These are phyloP conservation scores for Drosophila phalerata DNA, from an alignment of 2,888 invertebrate genomes.

Conservation along the genomic window DNA sequence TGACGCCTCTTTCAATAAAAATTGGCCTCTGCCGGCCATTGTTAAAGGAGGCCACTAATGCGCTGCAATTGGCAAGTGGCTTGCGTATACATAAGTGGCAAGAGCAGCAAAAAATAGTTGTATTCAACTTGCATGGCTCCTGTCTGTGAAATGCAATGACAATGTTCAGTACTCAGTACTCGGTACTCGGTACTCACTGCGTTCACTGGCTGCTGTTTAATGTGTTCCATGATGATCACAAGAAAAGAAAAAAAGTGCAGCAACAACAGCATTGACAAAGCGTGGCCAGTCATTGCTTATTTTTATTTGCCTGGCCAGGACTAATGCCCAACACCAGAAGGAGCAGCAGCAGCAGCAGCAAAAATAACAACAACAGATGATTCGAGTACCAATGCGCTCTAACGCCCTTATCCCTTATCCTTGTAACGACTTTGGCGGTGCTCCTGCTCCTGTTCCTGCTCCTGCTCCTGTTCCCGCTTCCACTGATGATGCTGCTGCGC, in stretches of 20 bases:
- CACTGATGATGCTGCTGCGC: conserved; percentile 69
- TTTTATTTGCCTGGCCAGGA: conserved; percentile 77
- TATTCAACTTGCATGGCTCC: conserved; percentile 28
- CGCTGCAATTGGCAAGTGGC: conserved; percentile 64
- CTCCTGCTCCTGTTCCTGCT: conserved; percentile 10
- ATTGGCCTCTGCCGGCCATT: conserved; percentile 70
- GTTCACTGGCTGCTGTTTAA: conserved; percentile 59
- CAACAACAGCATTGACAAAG: conserved; percentile 40
- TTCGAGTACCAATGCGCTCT: conserved; percentile 63
- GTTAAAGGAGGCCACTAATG: conserved; percentile 72
- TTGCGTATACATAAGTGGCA: conserved; percentile 49
- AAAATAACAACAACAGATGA: conserved; percentile 25
- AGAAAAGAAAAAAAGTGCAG: conserved; percentile 15
- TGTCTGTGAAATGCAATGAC: conserved; percentile 57
- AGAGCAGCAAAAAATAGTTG: conserved; percentile 31
- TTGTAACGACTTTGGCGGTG: conserved; percentile 70
- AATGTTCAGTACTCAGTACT: conserved; percentile 51
- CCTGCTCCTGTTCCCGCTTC: conserved; percentile 1
- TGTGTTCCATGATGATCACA: conserved; percentile 67
- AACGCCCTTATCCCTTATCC: conserved; percentile 79
- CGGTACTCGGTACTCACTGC: conserved; percentile 18
- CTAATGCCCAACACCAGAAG: conserved; percentile 64
- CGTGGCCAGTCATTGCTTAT: conserved; percentile 73
- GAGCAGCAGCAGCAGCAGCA: background rate
- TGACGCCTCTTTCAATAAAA: conserved; percentile 65